phyloP scores from a whole-genome alignment of 2,888 invertebrate genomes.

The Gortyna flavago region DNA sequence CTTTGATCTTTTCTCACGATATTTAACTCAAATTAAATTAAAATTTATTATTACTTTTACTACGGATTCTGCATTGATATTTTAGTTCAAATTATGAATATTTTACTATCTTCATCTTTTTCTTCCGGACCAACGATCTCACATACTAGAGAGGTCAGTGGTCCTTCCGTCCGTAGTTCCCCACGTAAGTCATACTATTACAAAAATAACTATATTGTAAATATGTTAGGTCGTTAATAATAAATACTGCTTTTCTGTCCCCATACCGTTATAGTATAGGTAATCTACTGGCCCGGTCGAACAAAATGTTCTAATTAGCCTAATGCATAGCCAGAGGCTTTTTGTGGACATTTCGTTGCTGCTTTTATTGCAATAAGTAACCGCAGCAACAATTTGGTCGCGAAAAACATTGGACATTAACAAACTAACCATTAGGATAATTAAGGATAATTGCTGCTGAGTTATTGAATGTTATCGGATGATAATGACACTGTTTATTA shows the following conservation, averaged over 20 bases:
- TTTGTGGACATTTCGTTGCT: conserved; percentile 49
- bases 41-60: conserved; percentile 23
- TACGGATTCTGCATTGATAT: conserved; percentile 18
- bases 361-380: conserved; percentile 53
- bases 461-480: conserved; percentile 61
- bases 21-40: conserved; percentile 28
- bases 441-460: conserved; percentile 59
- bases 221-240: neutral
- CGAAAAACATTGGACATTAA: conserved; percentile 54
- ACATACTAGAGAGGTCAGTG: conserved; percentile 25
- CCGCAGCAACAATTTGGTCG: conserved; percentile 45
- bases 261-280: conserved; percentile 25
- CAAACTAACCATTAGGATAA: conserved; percentile 60
- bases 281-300: conserved; percentile 12
- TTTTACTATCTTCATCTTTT: conserved; percentile 8
- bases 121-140: conserved; percentile 16
- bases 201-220: conserved; percentile 21
- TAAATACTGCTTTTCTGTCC: conserved; percentile 17
- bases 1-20: conserved; percentile 34
- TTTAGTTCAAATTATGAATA: conserved; percentile 5
- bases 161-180: conserved; percentile 23
- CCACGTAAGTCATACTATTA: neutral
- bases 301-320: conserved; percentile 57
- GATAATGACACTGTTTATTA: conserved; percentile 58
- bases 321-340: conserved; percentile 52